phyloP scores from a whole-genome alignment of 1,140 invertebrate genomes.

The Riptortus pedestris region DNA sequence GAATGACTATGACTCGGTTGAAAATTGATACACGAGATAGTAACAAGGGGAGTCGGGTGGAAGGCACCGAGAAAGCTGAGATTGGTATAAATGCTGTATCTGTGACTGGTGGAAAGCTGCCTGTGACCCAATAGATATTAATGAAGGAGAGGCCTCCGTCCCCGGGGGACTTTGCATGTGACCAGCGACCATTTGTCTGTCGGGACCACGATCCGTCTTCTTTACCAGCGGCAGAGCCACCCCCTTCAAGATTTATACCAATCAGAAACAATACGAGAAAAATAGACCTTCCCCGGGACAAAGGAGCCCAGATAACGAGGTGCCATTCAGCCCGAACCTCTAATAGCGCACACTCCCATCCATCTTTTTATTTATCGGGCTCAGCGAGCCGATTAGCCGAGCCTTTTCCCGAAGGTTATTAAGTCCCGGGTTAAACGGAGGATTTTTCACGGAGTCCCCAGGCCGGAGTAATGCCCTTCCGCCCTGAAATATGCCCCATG shows the following conservation, averaged over 20 bases:
- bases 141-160: not conserved
- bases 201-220: not conserved
- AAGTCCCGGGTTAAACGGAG: not conserved
- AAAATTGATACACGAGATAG: no score
- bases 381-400: not conserved
- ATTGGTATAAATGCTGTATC: constrained; percentile 21
- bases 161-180: not conserved
- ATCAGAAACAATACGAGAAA: constrained; percentile 23
- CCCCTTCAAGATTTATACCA: constrained; percentile 18
- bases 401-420: not conserved
- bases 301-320: not conserved
- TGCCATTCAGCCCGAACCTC: not conserved
- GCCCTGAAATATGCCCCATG: not conserved
- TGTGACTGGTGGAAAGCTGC: not conserved
- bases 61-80: no score
- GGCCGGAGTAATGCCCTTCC: not conserved
- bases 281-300: not conserved
- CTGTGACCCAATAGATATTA: constrained; percentile 17
- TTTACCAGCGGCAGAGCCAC: not conserved
- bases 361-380: not conserved
- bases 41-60: no score
- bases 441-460: not conserved
- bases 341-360: not conserved
- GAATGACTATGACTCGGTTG: no score
- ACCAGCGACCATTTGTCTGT: not conserved